These are phyloP conservation scores for Raphicerus campestris DNA, from an alignment of 2,113 vertebrate genomes.

Conservation along the genomic window DNA sequence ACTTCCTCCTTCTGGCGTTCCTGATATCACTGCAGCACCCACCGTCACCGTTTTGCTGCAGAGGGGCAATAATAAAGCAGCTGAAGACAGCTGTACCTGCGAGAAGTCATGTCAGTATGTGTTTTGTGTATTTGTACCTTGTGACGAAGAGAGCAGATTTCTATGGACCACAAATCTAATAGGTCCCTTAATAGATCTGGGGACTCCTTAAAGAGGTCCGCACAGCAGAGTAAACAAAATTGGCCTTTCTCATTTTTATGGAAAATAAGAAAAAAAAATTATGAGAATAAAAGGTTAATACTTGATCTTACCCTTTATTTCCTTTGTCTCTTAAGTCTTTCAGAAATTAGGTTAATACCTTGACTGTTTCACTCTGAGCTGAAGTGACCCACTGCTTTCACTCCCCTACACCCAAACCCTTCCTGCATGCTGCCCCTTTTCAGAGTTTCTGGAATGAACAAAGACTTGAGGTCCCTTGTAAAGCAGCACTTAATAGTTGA, in stretches of 20 bases:
- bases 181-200: neutral
- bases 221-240: neutral
- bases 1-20: constrained; percentile 78
- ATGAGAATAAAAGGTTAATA: neutral
- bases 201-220: neutral
- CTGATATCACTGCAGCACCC: neutral
- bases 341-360: neutral
- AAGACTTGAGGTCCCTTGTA: neutral
- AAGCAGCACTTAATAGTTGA: neutral
- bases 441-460: neutral
- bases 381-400: neutral
- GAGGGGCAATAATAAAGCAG: constrained; percentile 39
- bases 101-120: neutral
- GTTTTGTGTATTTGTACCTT: neutral
- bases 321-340: neutral
- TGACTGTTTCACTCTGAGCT: neutral
- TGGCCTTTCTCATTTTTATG: neutral
- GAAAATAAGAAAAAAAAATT: neutral
- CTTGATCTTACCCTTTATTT: neutral
- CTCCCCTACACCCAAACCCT: neutral
- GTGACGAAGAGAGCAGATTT: neutral
- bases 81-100: neutral
- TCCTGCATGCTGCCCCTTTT: neutral
- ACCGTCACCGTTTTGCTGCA: neutral
- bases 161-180: neutral